Evolutionary conservation across 53 echinoderm and acorn worm species (phyloP), one percentile per base, ranked within the genome.

Genomic region (Patiria pectinifera): DNA sequence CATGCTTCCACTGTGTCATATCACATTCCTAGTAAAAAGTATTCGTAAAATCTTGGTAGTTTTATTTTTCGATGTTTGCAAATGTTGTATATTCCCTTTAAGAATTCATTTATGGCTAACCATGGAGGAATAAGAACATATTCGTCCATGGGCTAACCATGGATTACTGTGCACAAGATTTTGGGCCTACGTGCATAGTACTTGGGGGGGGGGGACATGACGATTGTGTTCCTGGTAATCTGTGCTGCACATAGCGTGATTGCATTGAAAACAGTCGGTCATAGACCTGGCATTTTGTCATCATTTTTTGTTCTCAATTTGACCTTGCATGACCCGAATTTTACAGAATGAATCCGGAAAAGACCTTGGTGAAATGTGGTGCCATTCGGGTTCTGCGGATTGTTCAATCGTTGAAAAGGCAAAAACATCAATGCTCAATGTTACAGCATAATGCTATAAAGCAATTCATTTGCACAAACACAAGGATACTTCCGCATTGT

Each of bases 321-420:
- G 69, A 69, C 86, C 86, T 86, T 69, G 58, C 71, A 47, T 86
- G 2, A 22, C 72, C 35, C 74, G 19, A 74, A 72, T 71, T 71
- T 72, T 86, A 60, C 87, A 61, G 21, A 60, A 60, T 76, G n/a
- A 76, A 48, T 59, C 87, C 23, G 87, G 87, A 87, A 87, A 87
- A 53, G 78, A 77, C 87, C 87, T 87, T 87, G 87, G 61, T 87
- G 23, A 76, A 75, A 87, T 23, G 25, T 76, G 43, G 76, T 61
- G 62, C 3, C 59, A 60, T 78, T 61, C 88, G 9, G 2, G 35
- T 2, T 24, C 76, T 58, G 53, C 9, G 71, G 69, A 18, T 8
- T 45, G 69, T 35, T 83, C 7, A 84, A 84, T 13, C 71, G 23
- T 44, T 74, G 24, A 49, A 58, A 5, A 48, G 19, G 5, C n/a